phyloP scores from a whole-genome alignment of 2,113 vertebrate species.

The Zapus hudsonius region DNA sequence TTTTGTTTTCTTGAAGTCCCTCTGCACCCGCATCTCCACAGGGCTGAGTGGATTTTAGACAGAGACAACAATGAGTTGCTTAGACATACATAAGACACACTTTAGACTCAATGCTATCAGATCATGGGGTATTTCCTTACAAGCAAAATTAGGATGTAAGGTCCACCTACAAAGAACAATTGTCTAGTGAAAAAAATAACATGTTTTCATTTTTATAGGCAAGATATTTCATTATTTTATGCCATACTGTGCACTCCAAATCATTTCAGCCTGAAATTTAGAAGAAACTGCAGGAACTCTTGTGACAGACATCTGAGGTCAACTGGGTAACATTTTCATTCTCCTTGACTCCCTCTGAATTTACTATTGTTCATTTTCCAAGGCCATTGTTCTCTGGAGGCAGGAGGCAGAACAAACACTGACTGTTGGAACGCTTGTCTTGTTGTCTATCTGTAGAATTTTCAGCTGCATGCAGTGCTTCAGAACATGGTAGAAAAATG shows the following conservation, averaged over 20 bases:
- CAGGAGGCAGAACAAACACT: conserved; percentile 65
- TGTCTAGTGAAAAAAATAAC: conserved; percentile 67
- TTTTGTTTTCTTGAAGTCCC: conserved; percentile 59
- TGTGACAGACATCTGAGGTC: conserved; percentile 73
- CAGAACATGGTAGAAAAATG: conserved; percentile 36
- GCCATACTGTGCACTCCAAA: conserved; percentile 23
- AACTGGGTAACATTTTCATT: conserved; percentile 71
- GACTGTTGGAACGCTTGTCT: conserved; percentile 61
- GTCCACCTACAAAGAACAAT: conserved; percentile 49
- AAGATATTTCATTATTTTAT: conserved; percentile 73
- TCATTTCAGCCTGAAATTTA: conserved; percentile 47
- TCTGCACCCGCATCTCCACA: background rate
- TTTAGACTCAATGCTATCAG: conserved; percentile 72
- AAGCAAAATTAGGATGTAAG: conserved; percentile 70
- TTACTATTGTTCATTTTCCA: conserved; percentile 74
- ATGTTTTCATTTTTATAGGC: conserved; percentile 68
- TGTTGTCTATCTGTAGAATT: conserved; percentile 52
- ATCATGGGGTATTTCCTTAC: conserved; percentile 59
- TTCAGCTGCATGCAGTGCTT: conserved; percentile 31
- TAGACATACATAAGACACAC: conserved; percentile 69
- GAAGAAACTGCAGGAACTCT: conserved; percentile 60
- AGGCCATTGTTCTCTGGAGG: conserved; percentile 71
- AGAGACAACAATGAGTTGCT: conserved; percentile 76
- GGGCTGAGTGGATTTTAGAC: conserved; percentile 62
- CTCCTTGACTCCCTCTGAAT: conserved; percentile 70